Evolutionary conservation across 1,140 invertebrate species (phyloP).

Genomic region (Hypothenemus hampei): DNA sequence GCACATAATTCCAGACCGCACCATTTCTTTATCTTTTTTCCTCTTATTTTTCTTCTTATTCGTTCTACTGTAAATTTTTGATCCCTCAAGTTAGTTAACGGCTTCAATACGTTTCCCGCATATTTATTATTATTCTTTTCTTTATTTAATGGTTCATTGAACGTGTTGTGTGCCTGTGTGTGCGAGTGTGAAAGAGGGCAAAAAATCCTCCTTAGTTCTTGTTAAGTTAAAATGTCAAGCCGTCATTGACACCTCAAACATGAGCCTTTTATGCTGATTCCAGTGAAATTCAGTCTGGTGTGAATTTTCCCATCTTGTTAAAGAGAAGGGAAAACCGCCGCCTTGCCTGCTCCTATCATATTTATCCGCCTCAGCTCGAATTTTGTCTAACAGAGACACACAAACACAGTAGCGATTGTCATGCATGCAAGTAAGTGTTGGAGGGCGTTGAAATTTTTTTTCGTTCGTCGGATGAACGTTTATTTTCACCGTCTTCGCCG

Average conservation of each 20-base stretch:
- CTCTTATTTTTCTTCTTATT: neutral
- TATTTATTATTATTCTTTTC: neutral
- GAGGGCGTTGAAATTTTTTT: no score
- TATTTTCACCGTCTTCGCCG: no score
- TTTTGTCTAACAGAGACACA: neutral
- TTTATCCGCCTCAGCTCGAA: neutral
- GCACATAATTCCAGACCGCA: slow-evolving; percentile 12
- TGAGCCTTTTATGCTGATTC: slow-evolving; percentile 3
- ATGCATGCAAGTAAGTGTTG: neutral
- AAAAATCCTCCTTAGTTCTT: neutral
- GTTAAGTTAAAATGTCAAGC: neutral
- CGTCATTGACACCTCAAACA: neutral
- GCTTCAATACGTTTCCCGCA: neutral
- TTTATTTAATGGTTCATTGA: neutral
- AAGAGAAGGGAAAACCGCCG: neutral
- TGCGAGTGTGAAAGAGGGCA: neutral
- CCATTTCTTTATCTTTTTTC: slow-evolving; percentile 9
- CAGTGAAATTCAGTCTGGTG: neutral
- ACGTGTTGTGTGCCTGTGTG: neutral
- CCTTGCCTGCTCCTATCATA: neutral
- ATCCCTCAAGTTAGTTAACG: neutral
- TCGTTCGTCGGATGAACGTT: no score
- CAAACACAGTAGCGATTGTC: neutral
- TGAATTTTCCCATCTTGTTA: slow-evolving; percentile 10
- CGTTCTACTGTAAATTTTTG: slow-evolving; percentile 2